Conservation (phyloP, 2,113 vertebrate genomes). For the Corythornis madagascariensis region DNA sequence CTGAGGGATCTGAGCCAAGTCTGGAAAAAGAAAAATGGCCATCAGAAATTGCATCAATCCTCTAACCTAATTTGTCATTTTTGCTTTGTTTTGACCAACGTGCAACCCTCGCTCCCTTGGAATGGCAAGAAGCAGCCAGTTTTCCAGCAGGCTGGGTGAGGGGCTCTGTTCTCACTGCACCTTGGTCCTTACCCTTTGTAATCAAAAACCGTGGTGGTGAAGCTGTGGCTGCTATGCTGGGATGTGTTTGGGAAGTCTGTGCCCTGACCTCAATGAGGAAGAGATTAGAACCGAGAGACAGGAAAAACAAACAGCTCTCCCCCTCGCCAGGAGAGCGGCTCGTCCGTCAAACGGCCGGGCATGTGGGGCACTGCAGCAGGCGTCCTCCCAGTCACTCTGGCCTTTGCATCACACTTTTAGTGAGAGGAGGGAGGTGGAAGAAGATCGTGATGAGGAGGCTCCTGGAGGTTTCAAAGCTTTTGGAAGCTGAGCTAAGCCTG, state of each 20-base stretch:
- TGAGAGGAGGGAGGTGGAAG: not conserved
- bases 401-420: not conserved
- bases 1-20: slow-evolving; percentile 12
- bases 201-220: not conserved
- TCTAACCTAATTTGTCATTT: slow-evolving; percentile 33
- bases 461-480: not conserved
- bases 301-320: slow-evolving; percentile 46
- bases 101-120: not conserved
- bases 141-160: not conserved
- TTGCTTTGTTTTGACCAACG: not conserved
- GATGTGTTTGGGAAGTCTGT: slow-evolving; percentile 59
- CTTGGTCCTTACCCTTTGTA: not conserved
- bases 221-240: not conserved
- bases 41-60: slow-evolving; percentile 20
- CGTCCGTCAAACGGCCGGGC: not conserved
- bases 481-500: not conserved
- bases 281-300: slow-evolving; percentile 30
- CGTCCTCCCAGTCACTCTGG: not conserved
- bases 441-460: not conserved
- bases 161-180: not conserved
- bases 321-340: not conserved
- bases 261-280: slow-evolving; percentile 38
- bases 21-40: slow-evolving; percentile 48
- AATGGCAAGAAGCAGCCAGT: not conserved
- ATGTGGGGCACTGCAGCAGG: not conserved